Base-by-base conservation (phyloP, 1,140 invertebrate species). In the Calliphora vicina region DNA sequence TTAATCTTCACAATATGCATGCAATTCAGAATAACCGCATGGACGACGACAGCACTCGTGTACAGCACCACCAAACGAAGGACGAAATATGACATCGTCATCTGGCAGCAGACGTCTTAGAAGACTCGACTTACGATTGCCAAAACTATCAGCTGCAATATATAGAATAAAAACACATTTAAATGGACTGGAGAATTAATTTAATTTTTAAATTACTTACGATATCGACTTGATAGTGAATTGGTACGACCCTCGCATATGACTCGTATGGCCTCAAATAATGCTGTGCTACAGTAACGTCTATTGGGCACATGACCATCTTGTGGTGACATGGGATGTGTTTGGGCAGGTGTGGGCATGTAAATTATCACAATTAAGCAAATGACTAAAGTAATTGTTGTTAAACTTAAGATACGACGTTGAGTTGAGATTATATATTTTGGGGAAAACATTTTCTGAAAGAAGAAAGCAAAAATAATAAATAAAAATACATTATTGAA, bases 101-200 rank as follows among this genome's bases (percentile, higher is more conserved):
- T 84, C 82, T 57, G 84, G 57, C 9, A 82, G 45, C 9, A 84
- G 57, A 20, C 88, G 86, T 82, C 88, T 89, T n/a, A 84, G 61
- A 67, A 73, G 76, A 27, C 81, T 67, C 10, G 67, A 50, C n/a
- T 45, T 45, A 0, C 57, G 81, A 61, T 35, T 83, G 23, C 85
- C 88, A 78, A 88, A 84, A 72, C 85, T 87, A n/a, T 86, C 80
- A 13, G 86, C 88, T 89, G 42, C 74, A 74, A 82, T 67, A 50
- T 23, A 80, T 1, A 27, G 1, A 81, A 29, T 23, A 50, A 50
- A 50, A 50, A 12, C 15, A 50, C 0, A 50, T 50, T 13, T n/a
- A 50, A 50, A 12, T 50, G 17, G 1, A 50, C 4, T 17, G 15
- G 3, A 50, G 17, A 12, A 50, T 17, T 50, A 0, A 17, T 0